Percentiles rank a stretch among this genome's conserved stretches.
phyloP scores from a whole-genome alignment of 2,888 invertebrate species.

The Macropis europaea region DNA sequence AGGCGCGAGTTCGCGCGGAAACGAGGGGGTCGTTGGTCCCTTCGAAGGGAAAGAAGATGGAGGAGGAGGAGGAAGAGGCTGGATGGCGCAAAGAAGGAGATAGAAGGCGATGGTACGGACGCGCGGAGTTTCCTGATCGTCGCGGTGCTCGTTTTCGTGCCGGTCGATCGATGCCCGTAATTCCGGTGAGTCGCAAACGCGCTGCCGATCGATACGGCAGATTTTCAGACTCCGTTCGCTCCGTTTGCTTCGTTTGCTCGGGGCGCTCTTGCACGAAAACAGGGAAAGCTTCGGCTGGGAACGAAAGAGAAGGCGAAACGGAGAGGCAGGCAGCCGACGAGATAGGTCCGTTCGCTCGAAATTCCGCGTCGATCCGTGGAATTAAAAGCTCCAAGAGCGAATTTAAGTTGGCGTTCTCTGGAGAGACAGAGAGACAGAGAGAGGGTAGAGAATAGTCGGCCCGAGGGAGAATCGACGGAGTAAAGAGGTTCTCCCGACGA shows the following conservation, averaged over 20 bases:
- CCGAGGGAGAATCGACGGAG: slow-evolving; percentile 24
- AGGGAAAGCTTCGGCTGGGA: background rate
- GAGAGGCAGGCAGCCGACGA: background rate
- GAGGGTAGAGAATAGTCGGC: slow-evolving; percentile 8
- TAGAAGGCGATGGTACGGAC: slow-evolving; percentile 19
- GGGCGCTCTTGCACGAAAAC: slow-evolving; percentile 30
- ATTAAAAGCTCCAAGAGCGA: slow-evolving; percentile 71
- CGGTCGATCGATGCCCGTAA: slow-evolving; percentile 56
- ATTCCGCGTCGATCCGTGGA: slow-evolving; percentile 67
- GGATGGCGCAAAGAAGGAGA: slow-evolving; percentile 15
- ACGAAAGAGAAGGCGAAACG: background rate
- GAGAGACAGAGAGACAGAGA: background rate
- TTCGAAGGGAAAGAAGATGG: slow-evolving; percentile 3
- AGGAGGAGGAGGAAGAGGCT: background rate
- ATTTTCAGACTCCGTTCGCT: slow-evolving; percentile 48
- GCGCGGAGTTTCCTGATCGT: slow-evolving; percentile 43
- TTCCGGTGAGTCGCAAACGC: slow-evolving; percentile 44
- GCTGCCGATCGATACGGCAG: slow-evolving; percentile 54
- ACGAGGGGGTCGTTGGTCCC: slow-evolving; percentile 53
- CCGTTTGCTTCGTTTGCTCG: slow-evolving; percentile 28
- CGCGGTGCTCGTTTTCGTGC: slow-evolving; percentile 33
- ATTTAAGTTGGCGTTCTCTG: slow-evolving; percentile 63
- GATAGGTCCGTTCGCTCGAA: slow-evolving; percentile 43
- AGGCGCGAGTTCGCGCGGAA: slow-evolving; percentile 37
- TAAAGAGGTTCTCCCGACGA: slow-evolving; percentile 27